A percentile compares a stretch with the other conserved stretches of the same genome.
phyloP scores from a whole-genome alignment of 2,113 vertebrate species.

The Tonatia bakeri region DNA sequence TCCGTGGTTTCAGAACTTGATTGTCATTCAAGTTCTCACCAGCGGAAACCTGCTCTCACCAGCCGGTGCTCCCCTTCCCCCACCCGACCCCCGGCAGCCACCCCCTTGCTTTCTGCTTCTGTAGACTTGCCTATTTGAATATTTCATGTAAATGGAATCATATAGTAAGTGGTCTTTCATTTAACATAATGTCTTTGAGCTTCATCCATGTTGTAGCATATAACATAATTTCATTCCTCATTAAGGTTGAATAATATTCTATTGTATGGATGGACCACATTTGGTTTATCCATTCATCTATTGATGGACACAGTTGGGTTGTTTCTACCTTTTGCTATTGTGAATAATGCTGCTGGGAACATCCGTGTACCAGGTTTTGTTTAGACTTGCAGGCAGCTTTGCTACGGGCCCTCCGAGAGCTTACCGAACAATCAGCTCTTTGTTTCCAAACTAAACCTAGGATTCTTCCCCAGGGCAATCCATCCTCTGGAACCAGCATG shows the following conservation, averaged over 20 bases:
- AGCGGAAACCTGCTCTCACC: background rate
- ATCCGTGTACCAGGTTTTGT: fast-evolving
- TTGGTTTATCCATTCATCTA: background rate
- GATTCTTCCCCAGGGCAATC: background rate
- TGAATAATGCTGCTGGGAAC: background rate
- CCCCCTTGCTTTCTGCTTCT: background rate
- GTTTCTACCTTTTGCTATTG: background rate
- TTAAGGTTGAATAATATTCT: background rate
- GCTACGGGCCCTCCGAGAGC: background rate
- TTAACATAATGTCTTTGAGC: background rate
- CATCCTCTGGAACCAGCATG: background rate
- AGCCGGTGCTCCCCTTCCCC: background rate
- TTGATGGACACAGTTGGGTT: background rate
- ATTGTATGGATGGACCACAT: background rate
- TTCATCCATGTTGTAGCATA: fast-evolving
- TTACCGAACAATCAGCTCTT: background rate
- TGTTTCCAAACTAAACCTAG: background rate
- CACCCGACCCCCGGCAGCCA: background rate
- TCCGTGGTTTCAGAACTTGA: background rate
- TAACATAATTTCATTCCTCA: background rate
- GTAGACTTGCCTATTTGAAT: background rate
- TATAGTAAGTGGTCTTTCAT: background rate
- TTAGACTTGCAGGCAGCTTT: background rate
- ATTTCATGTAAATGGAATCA: background rate
- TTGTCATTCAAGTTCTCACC: background rate